Evolutionary conservation across 2,888 invertebrate species (phyloP), one percentile per base, ranked within the genome.

Genomic region (Heterodera filipjevi): DNA sequence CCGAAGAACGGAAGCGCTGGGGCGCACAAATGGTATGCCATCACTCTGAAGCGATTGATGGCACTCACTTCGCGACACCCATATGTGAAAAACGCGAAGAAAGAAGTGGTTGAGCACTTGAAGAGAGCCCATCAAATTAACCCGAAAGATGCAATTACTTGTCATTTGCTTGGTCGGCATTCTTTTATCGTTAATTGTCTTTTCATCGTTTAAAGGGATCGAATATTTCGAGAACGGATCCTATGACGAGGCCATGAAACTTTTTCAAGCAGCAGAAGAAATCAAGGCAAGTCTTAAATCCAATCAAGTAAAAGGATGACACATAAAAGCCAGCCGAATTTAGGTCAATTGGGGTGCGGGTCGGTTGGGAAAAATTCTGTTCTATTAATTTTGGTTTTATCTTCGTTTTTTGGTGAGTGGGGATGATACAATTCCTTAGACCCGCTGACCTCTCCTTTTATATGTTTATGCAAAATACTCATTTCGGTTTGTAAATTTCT

Each of bases 1-100:
- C 81, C 81, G 44, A 77, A 82, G 30, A 77, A 77, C 46, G 85
- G 85, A 71, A 73, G 70, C n/a, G 85, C 86, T 32, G 86, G 86
- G 71, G 85, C 84, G 8, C 85, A 86, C 82, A 86, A 86, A 76
- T 86, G 86, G 86, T 85, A 83, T 77, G 85, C 83, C 33, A 81
- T 85, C 44, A 74, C 80, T 64, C 81, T 84, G n/a, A 53, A 77
- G 27, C 78, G 79, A 27, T 79, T 85, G 33, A 82, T 77, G n/a
- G 72, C 74, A 30, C 16, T 84, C 19, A 83, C 84, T 75, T 84
- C 84, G 79, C 80, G 79, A 74, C 72, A 80, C 35, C 79, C 82
- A 64, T 46, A 73, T 27, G 66, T 74, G 49, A 64, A 46, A 27
- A 66, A 81, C 12, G 59, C 74, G 22, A 76, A 81, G 32, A 77